phyloP scores from a whole-genome alignment of 2,797 vertebrate genomes.

The Limosa lapponica region DNA sequence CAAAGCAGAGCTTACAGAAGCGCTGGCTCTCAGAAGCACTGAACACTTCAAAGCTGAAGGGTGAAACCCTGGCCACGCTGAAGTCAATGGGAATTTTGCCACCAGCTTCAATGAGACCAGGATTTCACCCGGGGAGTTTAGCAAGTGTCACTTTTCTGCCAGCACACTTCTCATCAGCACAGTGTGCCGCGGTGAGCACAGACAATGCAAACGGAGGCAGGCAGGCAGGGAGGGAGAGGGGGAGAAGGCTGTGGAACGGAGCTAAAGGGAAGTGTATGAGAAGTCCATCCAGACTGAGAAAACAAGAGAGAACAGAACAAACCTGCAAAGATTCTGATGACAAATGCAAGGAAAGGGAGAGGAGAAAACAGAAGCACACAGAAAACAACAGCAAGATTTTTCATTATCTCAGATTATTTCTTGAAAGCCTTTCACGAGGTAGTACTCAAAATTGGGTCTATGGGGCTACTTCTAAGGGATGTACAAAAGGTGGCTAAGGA shows the following conservation, averaged over 20 bases:
- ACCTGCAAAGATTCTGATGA: neutral
- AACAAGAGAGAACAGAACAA: neutral
- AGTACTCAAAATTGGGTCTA: neutral
- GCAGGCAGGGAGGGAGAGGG: neutral
- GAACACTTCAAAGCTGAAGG: conserved; percentile 27
- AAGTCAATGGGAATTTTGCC: conserved; percentile 48
- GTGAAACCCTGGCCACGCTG: conserved; percentile 7
- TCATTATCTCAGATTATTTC: neutral
- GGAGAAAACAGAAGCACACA: neutral
- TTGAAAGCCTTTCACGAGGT: neutral
- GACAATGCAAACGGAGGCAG: neutral
- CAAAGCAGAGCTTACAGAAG: conserved; percentile 31
- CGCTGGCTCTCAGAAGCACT: conserved; percentile 38
- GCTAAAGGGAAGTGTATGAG: neutral
- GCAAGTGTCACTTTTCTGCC: neutral
- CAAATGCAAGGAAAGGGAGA: neutral
- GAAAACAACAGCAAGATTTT: neutral
- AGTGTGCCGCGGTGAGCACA: neutral
- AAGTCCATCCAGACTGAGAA: neutral
- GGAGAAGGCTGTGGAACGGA: neutral
- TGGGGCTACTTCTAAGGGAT: neutral
- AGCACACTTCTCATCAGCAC: neutral
- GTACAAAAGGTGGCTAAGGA: neutral
- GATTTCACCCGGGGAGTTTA: neutral
- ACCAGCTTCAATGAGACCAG: neutral